phyloP scores from a whole-genome alignment of 2,888 invertebrate species.

The Acrobasis repandana region DNA sequence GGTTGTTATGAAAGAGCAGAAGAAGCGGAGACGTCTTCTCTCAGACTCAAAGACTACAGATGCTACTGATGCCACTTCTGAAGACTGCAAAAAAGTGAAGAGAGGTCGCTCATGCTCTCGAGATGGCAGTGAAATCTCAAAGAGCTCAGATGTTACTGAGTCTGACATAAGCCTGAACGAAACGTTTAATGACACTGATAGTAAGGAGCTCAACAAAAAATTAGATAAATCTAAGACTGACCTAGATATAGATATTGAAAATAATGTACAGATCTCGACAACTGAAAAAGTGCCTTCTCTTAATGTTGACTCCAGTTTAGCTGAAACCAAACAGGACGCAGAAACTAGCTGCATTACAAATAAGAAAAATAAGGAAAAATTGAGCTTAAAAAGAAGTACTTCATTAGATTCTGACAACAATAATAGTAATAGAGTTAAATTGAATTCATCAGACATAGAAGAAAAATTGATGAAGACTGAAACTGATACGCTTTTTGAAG shows the following conservation, averaged over 20 bases:
- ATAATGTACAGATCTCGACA: slow-evolving; percentile 81
- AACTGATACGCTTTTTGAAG: slow-evolving; percentile 79
- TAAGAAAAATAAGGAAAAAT: slow-evolving; percentile 67
- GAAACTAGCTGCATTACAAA: slow-evolving; percentile 64
- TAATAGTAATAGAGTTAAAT: slow-evolving; percentile 79
- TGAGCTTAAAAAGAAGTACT: slow-evolving; percentile 81
- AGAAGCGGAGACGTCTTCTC: slow-evolving; percentile 78
- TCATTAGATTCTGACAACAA: slow-evolving; percentile 81
- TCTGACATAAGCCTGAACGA: slow-evolving; percentile 85
- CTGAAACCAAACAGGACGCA: slow-evolving; percentile 62
- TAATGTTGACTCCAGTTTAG: slow-evolving; percentile 69
- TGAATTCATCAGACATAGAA: slow-evolving; percentile 80
- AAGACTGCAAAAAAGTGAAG: slow-evolving; percentile 72
- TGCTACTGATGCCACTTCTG: slow-evolving; percentile 52
- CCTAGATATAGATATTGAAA: slow-evolving; percentile 81
- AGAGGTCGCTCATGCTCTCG: slow-evolving; percentile 76
- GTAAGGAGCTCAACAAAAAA: slow-evolving; percentile 78
- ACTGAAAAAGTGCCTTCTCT: slow-evolving; percentile 80
- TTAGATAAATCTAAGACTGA: slow-evolving; percentile 81
- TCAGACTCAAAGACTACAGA: slow-evolving; percentile 80
- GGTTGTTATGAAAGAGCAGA: slow-evolving; percentile 81
- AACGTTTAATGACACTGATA: slow-evolving; percentile 69
- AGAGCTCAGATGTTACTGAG: slow-evolving; percentile 84
- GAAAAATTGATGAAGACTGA: slow-evolving; percentile 84
- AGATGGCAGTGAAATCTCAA: slow-evolving; percentile 84